phyloP scores from a whole-genome alignment of 2,113 vertebrate genomes.

The Puntigrus tetrazona region DNA sequence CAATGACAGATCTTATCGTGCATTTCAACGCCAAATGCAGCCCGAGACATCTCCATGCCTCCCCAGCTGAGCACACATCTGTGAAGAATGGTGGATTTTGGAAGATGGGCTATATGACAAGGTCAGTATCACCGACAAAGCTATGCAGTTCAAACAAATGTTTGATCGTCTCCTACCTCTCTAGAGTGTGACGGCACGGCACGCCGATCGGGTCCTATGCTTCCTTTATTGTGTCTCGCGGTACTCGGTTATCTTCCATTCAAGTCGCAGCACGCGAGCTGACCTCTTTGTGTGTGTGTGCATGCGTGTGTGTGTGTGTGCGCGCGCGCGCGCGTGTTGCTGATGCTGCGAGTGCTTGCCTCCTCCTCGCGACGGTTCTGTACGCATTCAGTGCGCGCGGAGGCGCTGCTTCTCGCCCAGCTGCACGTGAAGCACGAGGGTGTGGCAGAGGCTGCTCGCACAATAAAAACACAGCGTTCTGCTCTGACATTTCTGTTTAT shows the following conservation, averaged over 20 bases:
- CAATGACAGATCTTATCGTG: slow-evolving; percentile 24
- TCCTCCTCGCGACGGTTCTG: slow-evolving; percentile 59
- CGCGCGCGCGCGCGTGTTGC: slow-evolving; percentile 65
- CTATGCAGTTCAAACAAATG: slow-evolving; percentile 8
- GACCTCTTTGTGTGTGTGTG: slow-evolving; percentile 62
- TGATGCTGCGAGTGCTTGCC: slow-evolving; percentile 76
- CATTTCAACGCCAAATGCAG: slow-evolving; percentile 31
- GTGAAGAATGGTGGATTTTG: slow-evolving; percentile 38
- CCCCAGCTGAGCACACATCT: slow-evolving; percentile 48
- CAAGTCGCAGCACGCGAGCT: slow-evolving; percentile 46
- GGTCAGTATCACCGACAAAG: slow-evolving; percentile 50
- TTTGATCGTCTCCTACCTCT: slow-evolving; percentile 49
- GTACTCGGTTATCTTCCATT: slow-evolving; percentile 46
- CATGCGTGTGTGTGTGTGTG: neutral
- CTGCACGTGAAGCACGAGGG: slow-evolving; percentile 74
- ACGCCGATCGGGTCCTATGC: neutral
- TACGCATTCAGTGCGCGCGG: slow-evolving; percentile 37
- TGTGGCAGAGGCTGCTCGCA: slow-evolving; percentile 59
- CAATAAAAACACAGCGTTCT: slow-evolving; percentile 1
- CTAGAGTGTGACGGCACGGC: neutral
- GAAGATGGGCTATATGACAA: slow-evolving; percentile 51
- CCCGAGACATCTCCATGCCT: slow-evolving; percentile 19
- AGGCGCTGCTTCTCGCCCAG: slow-evolving; percentile 61
- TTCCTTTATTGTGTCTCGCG: slow-evolving; percentile 33
- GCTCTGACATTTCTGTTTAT: neutral